Conservation (phyloP, 2,888 invertebrate genomes). For the Caenorhabditis parvicauda region DNA sequence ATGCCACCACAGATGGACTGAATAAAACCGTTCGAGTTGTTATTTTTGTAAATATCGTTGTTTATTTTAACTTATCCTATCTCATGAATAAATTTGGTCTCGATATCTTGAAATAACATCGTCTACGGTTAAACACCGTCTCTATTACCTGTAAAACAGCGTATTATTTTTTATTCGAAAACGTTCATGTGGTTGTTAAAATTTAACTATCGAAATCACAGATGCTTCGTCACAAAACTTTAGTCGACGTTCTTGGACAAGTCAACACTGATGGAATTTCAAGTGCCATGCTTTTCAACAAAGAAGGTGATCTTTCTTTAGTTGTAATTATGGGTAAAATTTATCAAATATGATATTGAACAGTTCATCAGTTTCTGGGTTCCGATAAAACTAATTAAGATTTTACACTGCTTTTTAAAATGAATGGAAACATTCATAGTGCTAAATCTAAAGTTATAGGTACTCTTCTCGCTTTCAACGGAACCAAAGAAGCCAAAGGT, state of each 20-base stretch:
- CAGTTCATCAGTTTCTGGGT: neutral
- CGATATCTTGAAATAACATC: no score
- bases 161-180: no score
- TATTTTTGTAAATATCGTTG: neutral
- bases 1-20: conserved; percentile 67
- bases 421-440: neutral
- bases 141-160: no score
- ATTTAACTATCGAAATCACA: neutral
- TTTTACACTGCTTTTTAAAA: neutral
- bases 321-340: no score
- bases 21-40: conserved; percentile 48
- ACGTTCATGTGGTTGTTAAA: no score
- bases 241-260: conserved; percentile 42
- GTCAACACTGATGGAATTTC: conserved; percentile 39
- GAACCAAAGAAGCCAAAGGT: conserved; percentile 26
- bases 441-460: conserved; percentile 9
- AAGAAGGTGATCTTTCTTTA: conserved; percentile 27
- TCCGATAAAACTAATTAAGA: no score
- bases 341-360: no score
- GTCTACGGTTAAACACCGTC: no score
- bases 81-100: no score
- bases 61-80: no score
- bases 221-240: conserved; percentile 44
- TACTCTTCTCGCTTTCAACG: conserved; percentile 41
- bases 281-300: conserved; percentile 39